A percentile compares a stretch with the other conserved stretches of the same genome.
These are phyloP conservation scores for Tichodroma muraria DNA, from an alignment of 2,113 vertebrate species.

Conservation along the genomic window DNA sequence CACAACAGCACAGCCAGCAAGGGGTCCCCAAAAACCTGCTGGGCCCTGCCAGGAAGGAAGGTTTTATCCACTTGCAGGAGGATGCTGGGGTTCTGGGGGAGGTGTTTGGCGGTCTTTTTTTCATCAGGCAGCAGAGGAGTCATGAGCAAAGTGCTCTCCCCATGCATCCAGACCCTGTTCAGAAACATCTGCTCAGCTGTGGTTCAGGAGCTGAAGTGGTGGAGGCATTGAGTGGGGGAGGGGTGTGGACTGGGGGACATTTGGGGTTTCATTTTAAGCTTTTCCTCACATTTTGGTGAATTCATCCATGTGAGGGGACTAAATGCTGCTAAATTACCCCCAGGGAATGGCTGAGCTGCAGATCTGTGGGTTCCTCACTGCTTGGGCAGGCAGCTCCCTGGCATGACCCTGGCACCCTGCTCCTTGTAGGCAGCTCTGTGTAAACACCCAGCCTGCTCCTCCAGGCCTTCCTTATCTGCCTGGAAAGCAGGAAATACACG, in stretches of 20 bases:
- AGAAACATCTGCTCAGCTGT: background rate
- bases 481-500: background rate
- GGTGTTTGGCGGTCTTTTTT: rapidly evolving
- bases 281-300: background rate
- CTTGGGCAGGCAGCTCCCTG: no score
- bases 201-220: background rate
- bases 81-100: no score
- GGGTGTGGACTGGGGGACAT: background rate
- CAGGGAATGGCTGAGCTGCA: background rate
- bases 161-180: rapidly evolving
- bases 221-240: no score
- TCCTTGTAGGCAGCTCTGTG: background rate
- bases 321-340: background rate
- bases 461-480: background rate
- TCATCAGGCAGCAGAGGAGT: background rate
- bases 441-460: background rate
- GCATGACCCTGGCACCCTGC: background rate
- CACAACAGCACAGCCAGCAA: rapidly evolving
- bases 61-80: background rate
- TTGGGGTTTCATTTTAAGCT: background rate
- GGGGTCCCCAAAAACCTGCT: rapidly evolving
- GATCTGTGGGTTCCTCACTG: background rate
- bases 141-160: rapidly evolving
- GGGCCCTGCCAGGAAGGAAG: background rate
- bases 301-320: background rate